Evolutionary conservation across 2,797 vertebrate genomes (phyloP), one percentile per base, ranked within the genome.

Genomic region (Acrocephalus scirpaceus): DNA sequence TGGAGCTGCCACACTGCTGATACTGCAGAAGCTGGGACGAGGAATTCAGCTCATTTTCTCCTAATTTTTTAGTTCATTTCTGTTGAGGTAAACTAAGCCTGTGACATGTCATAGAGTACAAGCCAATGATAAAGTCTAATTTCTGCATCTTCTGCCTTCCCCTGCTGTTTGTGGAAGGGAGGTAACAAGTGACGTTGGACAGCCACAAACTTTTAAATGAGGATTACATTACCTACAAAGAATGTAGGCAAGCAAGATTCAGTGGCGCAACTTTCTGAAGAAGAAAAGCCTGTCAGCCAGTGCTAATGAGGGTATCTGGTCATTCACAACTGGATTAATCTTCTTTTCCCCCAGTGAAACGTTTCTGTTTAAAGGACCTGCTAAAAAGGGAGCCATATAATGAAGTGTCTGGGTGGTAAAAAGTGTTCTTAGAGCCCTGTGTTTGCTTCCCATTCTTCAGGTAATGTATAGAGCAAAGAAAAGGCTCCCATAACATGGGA

Each of bases 191-290:
- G 76, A 87, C 7, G 3, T 79, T 80, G 88, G 86, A 40, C 40
- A 88, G 92, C 88, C 84, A 80, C 80, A 66, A 73, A 81, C 79
- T 94, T 94, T 90, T 93, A 92, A 92, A 92, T 88, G 92, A 81
- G 94, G 84, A 94, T 97, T 96, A 47, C 94, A 64, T 66, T 92
- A 56, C 74, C 71, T 85, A 53, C 70, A 60, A 97, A 92, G 95
- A 97, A 96, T 97, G 95, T 18, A 74, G 92, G 95, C 92, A 77
- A 89, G 93, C 96, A 90, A 93, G 96, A 60, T 64, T 66, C 45
- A 70, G 92, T 87, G 93, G 60, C 13, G 89, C 81, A 96, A 58
- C 74, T 90, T 94, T 78, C 67, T 29, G 26, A 86, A 83, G 30
- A 86, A 81, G 91, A 51, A 77, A 92, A 92, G 64, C 73, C 44